A percentile compares a stretch with the other conserved stretches of the same genome.
These are phyloP conservation scores for Oscheius sp. DNA, from an alignment of 1,140 invertebrate species.

Conservation along the genomic window DNA sequence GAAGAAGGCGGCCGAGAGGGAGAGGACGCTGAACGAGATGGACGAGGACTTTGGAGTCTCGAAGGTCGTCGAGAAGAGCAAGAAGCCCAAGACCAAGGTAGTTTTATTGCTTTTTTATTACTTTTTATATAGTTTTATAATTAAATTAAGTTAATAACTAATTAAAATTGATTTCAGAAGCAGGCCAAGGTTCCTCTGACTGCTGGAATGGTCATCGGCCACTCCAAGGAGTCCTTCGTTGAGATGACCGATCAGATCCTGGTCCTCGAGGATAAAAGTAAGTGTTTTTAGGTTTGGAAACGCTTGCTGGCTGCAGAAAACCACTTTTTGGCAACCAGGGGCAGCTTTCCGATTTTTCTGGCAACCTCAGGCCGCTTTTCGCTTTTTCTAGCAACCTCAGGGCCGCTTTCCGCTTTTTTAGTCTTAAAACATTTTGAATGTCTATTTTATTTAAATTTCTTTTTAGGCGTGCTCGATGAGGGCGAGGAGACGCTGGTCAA, in stretches of 20 bases:
- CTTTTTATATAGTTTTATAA: no score
- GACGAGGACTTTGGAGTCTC: constrained; percentile 91
- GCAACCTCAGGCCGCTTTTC: no score
- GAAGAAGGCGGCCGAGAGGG: constrained; percentile 79
- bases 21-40: constrained; percentile 81
- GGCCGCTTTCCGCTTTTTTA: no score
- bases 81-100: constrained; percentile 23
- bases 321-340: background rate
- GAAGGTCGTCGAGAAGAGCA: constrained; percentile 66
- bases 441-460: background rate
- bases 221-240: constrained; percentile 74
- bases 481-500: constrained; percentile 85
- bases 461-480: constrained; percentile 72
- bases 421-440: no score
- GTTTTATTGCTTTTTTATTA: no score
- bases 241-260: constrained; percentile 83
- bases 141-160: background rate
- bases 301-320: background rate
- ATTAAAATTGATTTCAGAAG: background rate
- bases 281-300: background rate
- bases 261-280: constrained; percentile 85
- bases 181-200: constrained; percentile 62
- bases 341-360: no score
- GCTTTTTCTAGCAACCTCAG: no score
- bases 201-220: constrained; percentile 81